Percentiles rank a stretch among this genome's conserved stretches.
phyloP scores from a whole-genome alignment of 1,140 invertebrate species.

The Brachionus rubens region DNA sequence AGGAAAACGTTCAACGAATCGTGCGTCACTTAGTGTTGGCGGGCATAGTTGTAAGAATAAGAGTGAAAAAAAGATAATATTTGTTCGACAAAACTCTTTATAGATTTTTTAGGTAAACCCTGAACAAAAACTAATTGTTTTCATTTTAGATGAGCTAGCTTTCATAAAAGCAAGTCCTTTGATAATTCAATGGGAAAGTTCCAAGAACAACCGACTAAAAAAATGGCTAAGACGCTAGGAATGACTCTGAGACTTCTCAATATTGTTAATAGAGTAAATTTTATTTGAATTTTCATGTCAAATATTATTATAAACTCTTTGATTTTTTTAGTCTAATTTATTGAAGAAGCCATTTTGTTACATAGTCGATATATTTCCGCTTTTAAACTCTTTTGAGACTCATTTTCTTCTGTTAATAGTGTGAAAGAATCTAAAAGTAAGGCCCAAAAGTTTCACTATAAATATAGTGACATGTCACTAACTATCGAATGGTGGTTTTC shows the following conservation, averaged over 20 bases:
- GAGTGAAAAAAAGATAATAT: no score
- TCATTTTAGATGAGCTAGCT: slow-evolving; percentile 2
- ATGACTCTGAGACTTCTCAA: slow-evolving; percentile 3
- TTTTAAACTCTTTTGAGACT: slow-evolving; percentile 35
- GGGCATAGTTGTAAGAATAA: no score
- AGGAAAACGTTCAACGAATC: no score
- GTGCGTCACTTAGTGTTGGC: no score
- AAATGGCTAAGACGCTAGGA: slow-evolving; percentile 2
- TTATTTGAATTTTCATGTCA: not conserved
- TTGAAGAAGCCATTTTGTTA: slow-evolving; percentile 17
- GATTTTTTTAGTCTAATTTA: not conserved
- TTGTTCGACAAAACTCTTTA: no score
- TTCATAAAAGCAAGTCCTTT: slow-evolving; percentile 36
- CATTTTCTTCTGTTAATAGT: slow-evolving; percentile 36
- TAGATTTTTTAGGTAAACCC: no score
- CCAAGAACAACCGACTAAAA: slow-evolving; percentile 42
- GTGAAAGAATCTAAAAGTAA: slow-evolving; percentile 24
- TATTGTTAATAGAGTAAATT: slow-evolving; percentile 24
- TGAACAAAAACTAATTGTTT: no score
- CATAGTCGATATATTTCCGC: slow-evolving; percentile 22
- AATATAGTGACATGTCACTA: no score
- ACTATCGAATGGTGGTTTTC: no score
- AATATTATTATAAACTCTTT: not conserved
- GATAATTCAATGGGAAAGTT: slow-evolving; percentile 44
- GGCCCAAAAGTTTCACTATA: no score